phyloP scores from a whole-genome alignment of 2,888 invertebrate genomes.

The Mythimna ferrago region DNA sequence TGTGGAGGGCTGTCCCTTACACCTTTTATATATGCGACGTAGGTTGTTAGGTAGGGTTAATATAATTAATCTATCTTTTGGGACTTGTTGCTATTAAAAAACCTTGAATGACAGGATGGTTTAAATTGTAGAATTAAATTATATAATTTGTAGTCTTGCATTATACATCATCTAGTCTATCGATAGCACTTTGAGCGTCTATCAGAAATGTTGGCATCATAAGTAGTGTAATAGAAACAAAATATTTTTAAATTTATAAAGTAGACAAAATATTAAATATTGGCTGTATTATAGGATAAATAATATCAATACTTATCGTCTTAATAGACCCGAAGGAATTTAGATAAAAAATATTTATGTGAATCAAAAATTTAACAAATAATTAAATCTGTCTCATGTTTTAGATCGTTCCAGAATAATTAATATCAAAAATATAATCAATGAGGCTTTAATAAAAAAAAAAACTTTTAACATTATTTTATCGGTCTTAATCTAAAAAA shows the following conservation, averaged over 20 bases:
- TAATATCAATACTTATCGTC: constrained; percentile 33
- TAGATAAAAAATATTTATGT: constrained; percentile 23
- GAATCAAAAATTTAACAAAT: constrained; percentile 25
- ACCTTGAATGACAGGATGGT: constrained; percentile 1
- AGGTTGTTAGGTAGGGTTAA: too few relatives aligned
- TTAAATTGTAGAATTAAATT: not conserved
- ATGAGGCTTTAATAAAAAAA: constrained; percentile 7
- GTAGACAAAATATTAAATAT: constrained; percentile 58
- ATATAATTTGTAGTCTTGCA: constrained; percentile 20
- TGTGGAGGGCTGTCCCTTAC: too few relatives aligned
- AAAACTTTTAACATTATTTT: not conserved
- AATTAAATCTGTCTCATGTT: constrained; percentile 10
- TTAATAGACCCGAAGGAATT: constrained; percentile 31
- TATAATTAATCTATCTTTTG: not conserved
- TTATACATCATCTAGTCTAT: not conserved
- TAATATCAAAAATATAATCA: constrained; percentile 19
- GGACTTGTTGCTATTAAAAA: not conserved
- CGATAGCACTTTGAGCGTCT: constrained; percentile 27
- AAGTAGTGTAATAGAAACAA: constrained; percentile 61
- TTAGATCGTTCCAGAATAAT: constrained; percentile 16
- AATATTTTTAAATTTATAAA: constrained; percentile 66
- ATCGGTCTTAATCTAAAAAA: constrained; percentile 4
- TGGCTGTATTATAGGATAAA: constrained; percentile 48
- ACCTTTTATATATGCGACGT: too few relatives aligned
- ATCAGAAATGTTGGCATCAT: constrained; percentile 48